phyloP scores from a whole-genome alignment of 2,888 invertebrate genomes.

The Mongoloraphidia duomilia region DNA sequence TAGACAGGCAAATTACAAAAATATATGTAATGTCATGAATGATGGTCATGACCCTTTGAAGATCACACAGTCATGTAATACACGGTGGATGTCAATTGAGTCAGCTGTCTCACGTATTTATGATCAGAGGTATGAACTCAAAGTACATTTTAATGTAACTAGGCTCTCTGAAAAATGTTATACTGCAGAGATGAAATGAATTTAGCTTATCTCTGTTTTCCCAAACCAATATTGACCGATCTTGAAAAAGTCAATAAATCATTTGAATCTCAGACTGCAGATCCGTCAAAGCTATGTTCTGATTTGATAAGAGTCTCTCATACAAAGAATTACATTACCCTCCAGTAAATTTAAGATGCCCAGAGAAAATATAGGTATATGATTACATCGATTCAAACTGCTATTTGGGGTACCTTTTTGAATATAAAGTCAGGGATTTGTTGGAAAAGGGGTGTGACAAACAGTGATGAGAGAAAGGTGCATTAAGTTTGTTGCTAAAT shows the following conservation, averaged over 20 bases:
- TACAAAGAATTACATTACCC: background rate
- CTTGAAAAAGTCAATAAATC: constrained; percentile 15
- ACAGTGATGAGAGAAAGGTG: too few species aligned
- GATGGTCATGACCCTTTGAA: constrained; percentile 17
- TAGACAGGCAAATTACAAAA: constrained; percentile 14
- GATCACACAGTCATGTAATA: constrained; percentile 13
- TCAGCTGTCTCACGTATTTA: too few species aligned
- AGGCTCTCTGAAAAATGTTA: constrained; percentile 23
- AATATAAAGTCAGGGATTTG: too few species aligned
- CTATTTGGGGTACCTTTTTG: too few species aligned
- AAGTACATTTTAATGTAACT: too few species aligned
- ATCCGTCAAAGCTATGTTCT: constrained; percentile 12
- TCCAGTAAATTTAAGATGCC: too few species aligned
- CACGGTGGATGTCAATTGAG: too few species aligned
- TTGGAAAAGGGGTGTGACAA: too few species aligned
- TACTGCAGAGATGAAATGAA: constrained; percentile 19
- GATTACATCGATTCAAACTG: too few species aligned
- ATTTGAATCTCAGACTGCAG: constrained; percentile 14
- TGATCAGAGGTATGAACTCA: too few species aligned
- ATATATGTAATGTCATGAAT: constrained; percentile 15
- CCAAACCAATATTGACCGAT: constrained; percentile 15
- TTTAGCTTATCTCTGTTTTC: constrained; percentile 15
- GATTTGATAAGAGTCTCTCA: background rate
- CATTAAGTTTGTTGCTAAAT: too few species aligned
- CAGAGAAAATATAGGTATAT: too few species aligned